phyloP scores from a whole-genome alignment of 2,113 vertebrate species.

The Eubucco bourcierii region DNA sequence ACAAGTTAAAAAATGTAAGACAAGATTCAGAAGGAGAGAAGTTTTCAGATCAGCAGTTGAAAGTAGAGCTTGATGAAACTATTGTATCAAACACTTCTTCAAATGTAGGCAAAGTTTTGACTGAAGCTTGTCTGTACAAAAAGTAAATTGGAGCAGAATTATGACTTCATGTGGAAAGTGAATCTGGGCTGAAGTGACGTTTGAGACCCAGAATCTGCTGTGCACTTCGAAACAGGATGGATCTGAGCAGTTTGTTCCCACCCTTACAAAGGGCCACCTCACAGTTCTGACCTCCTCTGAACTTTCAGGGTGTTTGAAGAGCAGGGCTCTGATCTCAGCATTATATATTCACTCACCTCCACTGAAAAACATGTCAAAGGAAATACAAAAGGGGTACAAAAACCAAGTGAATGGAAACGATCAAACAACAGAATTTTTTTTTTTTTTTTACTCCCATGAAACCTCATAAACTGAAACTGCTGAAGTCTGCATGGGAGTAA shows the following conservation, averaged over 20 bases:
- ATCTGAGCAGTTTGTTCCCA: not conserved
- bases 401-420: conserved; percentile 15
- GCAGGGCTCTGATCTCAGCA: not conserved
- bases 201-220: not conserved
- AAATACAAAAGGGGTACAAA: conserved; percentile 5
- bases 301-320: not conserved
- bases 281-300: not conserved
- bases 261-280: not conserved
- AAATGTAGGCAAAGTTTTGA: conserved; percentile 24
- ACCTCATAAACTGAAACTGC: conserved; percentile 32
- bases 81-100: conserved; percentile 61
- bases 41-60: conserved; percentile 52
- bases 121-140: conserved; percentile 13
- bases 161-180: not conserved
- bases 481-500: conserved; percentile 1
- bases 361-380: not conserved
- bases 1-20: conserved; percentile 39
- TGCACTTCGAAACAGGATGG: not conserved
- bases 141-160: conserved; percentile 39
- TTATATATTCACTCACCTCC: not conserved
- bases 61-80: conserved; percentile 48
- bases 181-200: not conserved
- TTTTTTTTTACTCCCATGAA: not conserved
- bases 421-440: not conserved
- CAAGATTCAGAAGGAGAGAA: conserved; percentile 8